Evolutionary conservation across 2,888 invertebrate species (phyloP), one percentile per base, ranked within the genome.

Genomic region (Smittia aterrima): DNA sequence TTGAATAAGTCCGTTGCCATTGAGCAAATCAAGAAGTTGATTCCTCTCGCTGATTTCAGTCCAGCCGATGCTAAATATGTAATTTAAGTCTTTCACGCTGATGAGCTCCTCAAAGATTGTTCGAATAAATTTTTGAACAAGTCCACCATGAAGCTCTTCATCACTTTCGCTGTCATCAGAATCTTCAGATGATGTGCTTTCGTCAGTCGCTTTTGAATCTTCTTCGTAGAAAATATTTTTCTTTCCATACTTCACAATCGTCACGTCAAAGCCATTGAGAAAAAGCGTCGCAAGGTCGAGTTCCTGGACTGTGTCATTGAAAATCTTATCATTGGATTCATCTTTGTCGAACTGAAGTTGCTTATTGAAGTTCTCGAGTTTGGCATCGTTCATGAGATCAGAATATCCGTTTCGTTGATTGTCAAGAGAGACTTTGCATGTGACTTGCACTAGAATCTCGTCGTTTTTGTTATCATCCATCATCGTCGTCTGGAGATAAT

Each of bases 201-300:
- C 40, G n/a, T 74, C 74, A 47, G 47, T 66, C 62, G 11, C 11
- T 18, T 27, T 58, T 11, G 1, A 11, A 16, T 54, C 54, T 7
- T 72, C 64, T n/a, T 27, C 58, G 89, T 66, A 74, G 27, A 74
- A 74, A 1, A 74, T 18, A 27, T 74, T 85, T 9, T 84, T 82
- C 79, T 91, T 89, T 0, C 90, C 90, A 78, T 89, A 87, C 25
- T 89, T 86, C 9, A 90, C 88, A 53, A 90, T 86, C 1, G 90
- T 90, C n/a, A 90, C 88, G 82, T 91, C 90, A 79, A 90, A 90
- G 20, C 91, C 91, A 82, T 90, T 90, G 67, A 90, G 80, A 77
- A 90, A 87, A 77, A 87, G 86, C 78, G 87, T 87, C 22, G 90
- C 86, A 79, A 90, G 84, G 38, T 62, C 58, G 1, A 27, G 24